These are phyloP conservation scores for Gonocerus acuteangulatus DNA, from an alignment of 2,888 invertebrate genomes.

Conservation along the genomic window DNA sequence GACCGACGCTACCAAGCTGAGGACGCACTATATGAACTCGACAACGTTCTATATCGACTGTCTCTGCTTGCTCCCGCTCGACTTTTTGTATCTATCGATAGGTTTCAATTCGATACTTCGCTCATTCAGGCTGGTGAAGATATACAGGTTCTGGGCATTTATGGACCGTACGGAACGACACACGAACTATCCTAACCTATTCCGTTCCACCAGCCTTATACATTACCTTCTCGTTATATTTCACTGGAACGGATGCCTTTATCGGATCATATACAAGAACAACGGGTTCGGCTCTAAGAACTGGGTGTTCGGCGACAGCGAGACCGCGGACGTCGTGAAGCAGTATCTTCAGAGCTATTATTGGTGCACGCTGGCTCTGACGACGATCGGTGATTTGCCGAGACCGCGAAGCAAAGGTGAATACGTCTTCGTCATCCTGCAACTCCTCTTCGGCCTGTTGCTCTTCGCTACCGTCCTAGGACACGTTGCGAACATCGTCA, in stretches of 20 bases:
- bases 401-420: conserved; percentile 88
- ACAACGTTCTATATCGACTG: conserved; percentile 98
- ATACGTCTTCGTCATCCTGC: conserved; percentile 90
- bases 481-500: conserved; percentile 96
- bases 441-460: conserved; percentile 87
- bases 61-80: conserved; percentile 91
- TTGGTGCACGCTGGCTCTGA: conserved; percentile 94
- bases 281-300: conserved; percentile 89
- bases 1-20: conserved; percentile 85
- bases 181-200: conserved; percentile 96
- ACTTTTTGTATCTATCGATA: conserved; percentile 95
- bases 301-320: conserved; percentile 83
- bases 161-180: conserved; percentile 97
- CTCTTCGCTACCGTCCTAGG: conserved; percentile 94
- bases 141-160: conserved; percentile 97
- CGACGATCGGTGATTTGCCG: conserved; percentile 88
- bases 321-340: conserved; percentile 81
- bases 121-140: conserved; percentile 91
- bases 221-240: conserved; percentile 96
- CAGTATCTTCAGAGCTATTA: conserved; percentile 96
- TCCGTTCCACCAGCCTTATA: conserved; percentile 82
- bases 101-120: conserved; percentile 93
- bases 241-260: conserved; percentile 99
- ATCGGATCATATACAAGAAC: conserved; percentile 93
- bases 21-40: conserved; percentile 96